Base-by-base conservation (phyloP, 1,140 invertebrate genomes). In the Trigoniulus corallinus region DNA sequence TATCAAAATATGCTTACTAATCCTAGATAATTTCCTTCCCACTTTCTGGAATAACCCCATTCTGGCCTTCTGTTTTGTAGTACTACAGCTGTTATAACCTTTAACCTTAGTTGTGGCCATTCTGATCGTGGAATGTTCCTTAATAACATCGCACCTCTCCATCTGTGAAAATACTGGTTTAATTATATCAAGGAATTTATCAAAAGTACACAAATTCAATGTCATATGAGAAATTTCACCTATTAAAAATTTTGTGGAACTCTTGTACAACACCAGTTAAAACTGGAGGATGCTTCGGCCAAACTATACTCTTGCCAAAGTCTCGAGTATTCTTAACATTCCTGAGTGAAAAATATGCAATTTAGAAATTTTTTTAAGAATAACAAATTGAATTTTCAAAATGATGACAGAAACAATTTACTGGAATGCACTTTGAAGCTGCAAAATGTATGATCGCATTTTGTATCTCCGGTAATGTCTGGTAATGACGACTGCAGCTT, bases 11-110 rank as follows among this genome's bases (percentile, higher is more conserved):
- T 24, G n/a, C 10, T 70, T 25, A 76, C 72, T 42, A 75, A 71
- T 1, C 79, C 72, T 48, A 97, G 68, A 63, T 97, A 97, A 68
- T 97, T 92, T 25, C 92, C 92, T 55, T 82, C 73, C 93, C 94
- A 97, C 53, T 78, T 75, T 25, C 89, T 69, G 2, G 74, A 72
- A 45, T 84, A 78, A 0, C 93, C 92, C 81, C 87, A 96, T 48
- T 83, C 72, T 1, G 67, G 60, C 29, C 92, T 74, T 52, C 85
- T 77, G 0, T 80, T 78, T 46, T 76, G 73, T 13, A 97, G 67
- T 3, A 76, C 78, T 43, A 82, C 77, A 20, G 82, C 84, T 0
- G 89, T 84, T 20, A 79, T 76, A 54, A 93, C 82, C 72, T 92
- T 84, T 21, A 81, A 60, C 52, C 74, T 67, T 42, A 95, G 72